Evolutionary conservation across 2,888 invertebrate species (phyloP).

Genomic region (Nemurella pictetii): DNA sequence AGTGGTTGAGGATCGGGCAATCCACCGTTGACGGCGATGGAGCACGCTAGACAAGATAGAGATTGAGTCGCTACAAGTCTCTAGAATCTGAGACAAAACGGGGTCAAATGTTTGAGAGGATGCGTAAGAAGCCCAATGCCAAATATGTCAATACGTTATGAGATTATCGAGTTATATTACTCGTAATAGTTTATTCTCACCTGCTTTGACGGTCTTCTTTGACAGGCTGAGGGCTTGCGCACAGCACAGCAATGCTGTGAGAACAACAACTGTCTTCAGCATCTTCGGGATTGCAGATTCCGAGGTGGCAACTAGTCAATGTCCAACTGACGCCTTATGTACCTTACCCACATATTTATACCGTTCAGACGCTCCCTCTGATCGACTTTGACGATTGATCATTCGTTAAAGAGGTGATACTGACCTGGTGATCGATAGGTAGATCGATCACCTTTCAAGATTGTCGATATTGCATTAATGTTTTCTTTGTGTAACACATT

Average conservation of each 20-base stretch:
- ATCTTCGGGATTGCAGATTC: background rate
- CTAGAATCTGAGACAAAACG: background rate
- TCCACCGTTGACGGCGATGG: slow-evolving; percentile 32
- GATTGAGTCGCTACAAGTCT: background rate
- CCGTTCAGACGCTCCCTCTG: background rate
- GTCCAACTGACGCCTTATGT: background rate
- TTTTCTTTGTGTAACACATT: background rate
- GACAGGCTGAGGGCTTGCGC: background rate
- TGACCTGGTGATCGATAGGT: too few species aligned
- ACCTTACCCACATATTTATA: background rate
- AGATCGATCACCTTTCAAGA: background rate
- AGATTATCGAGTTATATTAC: too few species aligned
- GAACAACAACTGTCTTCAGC: background rate
- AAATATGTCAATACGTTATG: background rate
- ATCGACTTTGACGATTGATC: background rate
- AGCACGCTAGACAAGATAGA: slow-evolving; percentile 29
- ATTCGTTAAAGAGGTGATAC: background rate
- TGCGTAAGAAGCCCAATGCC: background rate
- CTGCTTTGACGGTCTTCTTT: background rate
- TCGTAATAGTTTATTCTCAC: background rate
- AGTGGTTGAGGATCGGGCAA: slow-evolving; percentile 29
- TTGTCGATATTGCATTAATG: background rate
- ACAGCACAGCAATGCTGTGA: background rate
- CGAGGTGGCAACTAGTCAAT: background rate
- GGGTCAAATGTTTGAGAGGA: background rate